These are phyloP conservation scores for Pelodiscus sinensis DNA, from an alignment of 2,113 vertebrate species.

Conservation along the genomic window DNA sequence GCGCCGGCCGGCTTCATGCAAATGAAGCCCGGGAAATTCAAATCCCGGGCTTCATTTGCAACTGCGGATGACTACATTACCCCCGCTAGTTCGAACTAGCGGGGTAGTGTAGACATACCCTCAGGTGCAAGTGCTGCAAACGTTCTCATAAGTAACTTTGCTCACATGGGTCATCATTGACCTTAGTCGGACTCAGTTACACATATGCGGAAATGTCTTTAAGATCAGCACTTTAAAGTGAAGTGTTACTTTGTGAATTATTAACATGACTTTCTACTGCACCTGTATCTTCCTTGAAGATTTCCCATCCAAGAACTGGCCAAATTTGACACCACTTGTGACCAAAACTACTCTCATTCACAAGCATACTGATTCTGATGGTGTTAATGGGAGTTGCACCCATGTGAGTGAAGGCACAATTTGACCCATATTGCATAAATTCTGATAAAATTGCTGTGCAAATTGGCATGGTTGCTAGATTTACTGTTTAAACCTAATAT, in stretches of 20 bases:
- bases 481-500: not conserved
- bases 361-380: not conserved
- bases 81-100: no score
- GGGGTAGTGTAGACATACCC: no score
- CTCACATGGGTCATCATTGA: not conserved
- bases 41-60: no score
- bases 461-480: not conserved
- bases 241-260: not conserved
- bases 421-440: not conserved
- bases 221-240: not conserved
- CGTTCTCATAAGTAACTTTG: not conserved
- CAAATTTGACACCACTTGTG: accelerated
- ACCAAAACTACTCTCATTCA: not conserved
- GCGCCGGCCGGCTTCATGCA: no score
- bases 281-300: not conserved
- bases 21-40: no score
- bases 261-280: not conserved
- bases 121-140: not conserved
- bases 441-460: not conserved
- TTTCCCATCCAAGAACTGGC: not conserved
- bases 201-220: not conserved
- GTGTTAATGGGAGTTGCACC: not conserved
- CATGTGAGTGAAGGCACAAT: not conserved
- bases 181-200: not conserved
- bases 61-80: no score